A percentile compares a stretch with the other conserved stretches of the same genome.
Evolutionary conservation across 2,888 invertebrate genomes (phyloP).

Genomic region (Lepidocyrtinus sp.): DNA sequence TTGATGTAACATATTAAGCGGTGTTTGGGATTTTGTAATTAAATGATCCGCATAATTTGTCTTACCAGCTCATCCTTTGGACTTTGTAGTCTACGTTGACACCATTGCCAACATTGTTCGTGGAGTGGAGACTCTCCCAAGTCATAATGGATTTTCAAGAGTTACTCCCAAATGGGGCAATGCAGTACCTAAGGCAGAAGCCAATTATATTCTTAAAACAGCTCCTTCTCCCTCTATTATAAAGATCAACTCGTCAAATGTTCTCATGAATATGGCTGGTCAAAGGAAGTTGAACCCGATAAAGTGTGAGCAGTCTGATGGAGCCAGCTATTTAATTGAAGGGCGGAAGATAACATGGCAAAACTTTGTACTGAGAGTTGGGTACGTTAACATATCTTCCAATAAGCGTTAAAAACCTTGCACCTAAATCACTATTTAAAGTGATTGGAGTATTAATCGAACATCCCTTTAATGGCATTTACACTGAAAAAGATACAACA

Average conservation of each 20-base stretch:
- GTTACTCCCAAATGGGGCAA: background rate
- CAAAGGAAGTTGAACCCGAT: background rate
- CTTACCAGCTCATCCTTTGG: constrained; percentile 29
- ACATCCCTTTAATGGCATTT: background rate
- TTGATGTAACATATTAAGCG: background rate
- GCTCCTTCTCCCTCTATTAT: background rate
- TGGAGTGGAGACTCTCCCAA: constrained; percentile 23
- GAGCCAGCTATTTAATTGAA: constrained; percentile 38
- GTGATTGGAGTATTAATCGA: background rate
- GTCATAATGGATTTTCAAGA: background rate
- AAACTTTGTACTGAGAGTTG: constrained; percentile 48
- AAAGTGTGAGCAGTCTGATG: constrained; percentile 29
- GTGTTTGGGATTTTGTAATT: no score
- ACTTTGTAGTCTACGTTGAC: constrained; percentile 31
- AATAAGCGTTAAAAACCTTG: background rate
- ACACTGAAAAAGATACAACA: constrained; percentile 25
- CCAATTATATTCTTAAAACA: background rate
- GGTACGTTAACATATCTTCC: constrained; percentile 22
- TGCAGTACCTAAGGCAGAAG: background rate
- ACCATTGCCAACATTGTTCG: background rate
- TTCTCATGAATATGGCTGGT: constrained; percentile 6
- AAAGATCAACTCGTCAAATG: background rate
- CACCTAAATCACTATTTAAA: background rate
- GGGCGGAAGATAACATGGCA: constrained; percentile 55
- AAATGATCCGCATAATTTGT: no score